Conservation (phyloP, 2,113 vertebrate species). For the Nansenia antarctica region DNA sequence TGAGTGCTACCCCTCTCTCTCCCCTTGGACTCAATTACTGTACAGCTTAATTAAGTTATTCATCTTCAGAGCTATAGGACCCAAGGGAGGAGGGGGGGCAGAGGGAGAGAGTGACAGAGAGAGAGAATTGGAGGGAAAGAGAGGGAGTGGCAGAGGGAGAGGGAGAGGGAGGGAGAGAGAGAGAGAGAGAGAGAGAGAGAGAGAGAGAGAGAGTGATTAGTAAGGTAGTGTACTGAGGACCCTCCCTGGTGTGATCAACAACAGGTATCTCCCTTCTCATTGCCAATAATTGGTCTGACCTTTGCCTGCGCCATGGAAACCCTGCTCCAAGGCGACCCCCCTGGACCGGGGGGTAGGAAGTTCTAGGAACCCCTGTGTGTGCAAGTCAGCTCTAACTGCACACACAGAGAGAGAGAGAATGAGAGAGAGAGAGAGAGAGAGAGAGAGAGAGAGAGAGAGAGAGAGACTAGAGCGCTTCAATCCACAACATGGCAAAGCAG, state of each 20-base stretch:
- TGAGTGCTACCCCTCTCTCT: neutral
- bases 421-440: too few relatives aligned
- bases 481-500: too few relatives aligned
- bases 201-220: too few relatives aligned
- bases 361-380: neutral
- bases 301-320: constrained; percentile 15
- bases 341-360: neutral
- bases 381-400: neutral
- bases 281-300: constrained; percentile 25
- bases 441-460: too few relatives aligned
- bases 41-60: neutral
- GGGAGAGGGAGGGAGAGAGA: too few relatives aligned
- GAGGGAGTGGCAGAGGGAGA: too few relatives aligned
- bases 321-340: neutral
- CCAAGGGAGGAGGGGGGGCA: neutral
- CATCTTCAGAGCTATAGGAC: neutral
- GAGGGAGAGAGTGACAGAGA: too few relatives aligned
- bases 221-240: neutral
- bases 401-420: too few relatives aligned
- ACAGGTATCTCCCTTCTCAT: constrained; percentile 5
- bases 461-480: too few relatives aligned
- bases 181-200: too few relatives aligned
- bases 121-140: too few relatives aligned
- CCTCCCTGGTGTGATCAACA: constrained; percentile 3
- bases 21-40: neutral